A percentile compares a stretch with the other conserved stretches of the same genome.
Evolutionary conservation across 2,888 invertebrate genomes (phyloP).

Genomic region (Abscondita cerata): DNA sequence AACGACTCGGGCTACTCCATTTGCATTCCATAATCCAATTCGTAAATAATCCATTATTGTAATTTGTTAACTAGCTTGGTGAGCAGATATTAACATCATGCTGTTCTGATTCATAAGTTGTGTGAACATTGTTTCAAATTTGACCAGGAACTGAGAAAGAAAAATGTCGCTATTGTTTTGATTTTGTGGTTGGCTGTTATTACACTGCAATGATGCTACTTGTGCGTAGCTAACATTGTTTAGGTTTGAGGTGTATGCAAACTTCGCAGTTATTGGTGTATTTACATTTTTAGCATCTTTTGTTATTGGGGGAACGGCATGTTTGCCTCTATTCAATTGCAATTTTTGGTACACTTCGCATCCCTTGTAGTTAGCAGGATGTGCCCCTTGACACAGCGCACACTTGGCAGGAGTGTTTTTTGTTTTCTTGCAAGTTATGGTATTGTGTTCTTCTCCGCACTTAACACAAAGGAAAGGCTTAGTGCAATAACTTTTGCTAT

Average conservation of each 20-base stretch:
- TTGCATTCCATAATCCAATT: constrained; percentile 38
- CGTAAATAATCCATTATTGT: constrained; percentile 27
- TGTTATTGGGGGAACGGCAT: neutral
- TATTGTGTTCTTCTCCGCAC: constrained; percentile 32
- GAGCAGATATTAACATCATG: constrained; percentile 16
- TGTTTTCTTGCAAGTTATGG: no score
- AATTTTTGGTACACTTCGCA: constrained; percentile 15
- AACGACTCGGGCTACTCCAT: constrained; percentile 29
- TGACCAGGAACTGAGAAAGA: constrained; percentile 4
- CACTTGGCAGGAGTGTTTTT: constrained; percentile 11
- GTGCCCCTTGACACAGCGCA: constrained; percentile 8
- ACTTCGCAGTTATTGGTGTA: neutral
- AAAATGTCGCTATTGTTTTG: neutral
- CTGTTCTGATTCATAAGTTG: constrained; percentile 11
- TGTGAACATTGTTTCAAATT: constrained; percentile 9
- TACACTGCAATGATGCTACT: neutral
- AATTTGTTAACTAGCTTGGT: constrained; percentile 28
- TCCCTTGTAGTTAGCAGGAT: constrained; percentile 23
- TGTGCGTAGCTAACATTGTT: constrained; percentile 5
- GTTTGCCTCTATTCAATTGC: constrained; percentile 7
- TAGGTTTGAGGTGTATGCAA: neutral
- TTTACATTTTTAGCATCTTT: constrained; percentile 14
- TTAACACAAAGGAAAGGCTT: constrained; percentile 35
- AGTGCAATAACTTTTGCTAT: constrained; percentile 28
- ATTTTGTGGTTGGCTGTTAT: neutral